Base-by-base conservation (phyloP, 2,797 vertebrate genomes). In the Halcyon badia region DNA sequence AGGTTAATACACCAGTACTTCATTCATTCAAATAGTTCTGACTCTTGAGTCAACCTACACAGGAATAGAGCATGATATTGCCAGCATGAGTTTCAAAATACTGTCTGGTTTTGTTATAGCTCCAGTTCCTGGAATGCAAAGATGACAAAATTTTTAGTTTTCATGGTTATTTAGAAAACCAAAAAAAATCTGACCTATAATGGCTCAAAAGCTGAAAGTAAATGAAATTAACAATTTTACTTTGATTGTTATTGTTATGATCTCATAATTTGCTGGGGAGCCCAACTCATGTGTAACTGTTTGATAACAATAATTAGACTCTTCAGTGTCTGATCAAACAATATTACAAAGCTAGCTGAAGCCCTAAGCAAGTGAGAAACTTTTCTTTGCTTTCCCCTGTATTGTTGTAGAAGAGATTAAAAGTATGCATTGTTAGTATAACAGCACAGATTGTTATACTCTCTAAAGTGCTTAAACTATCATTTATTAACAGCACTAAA, bases 401-500 rank as follows among this genome's bases (percentile, higher is more conserved):
- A 44, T 44, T 64, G 35, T 60, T 91, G 33, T 28, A 83, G 61
- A 92, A 85, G 39, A 73, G 52, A 87, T 83, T 81, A 85, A 70
- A 96, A 87, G n/a, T 71, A 30, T 33, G 26, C 18, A 24, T 77
- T 88, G 91, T 91, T 80, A 87, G 51, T 80, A 31, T 51, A 96
- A 65, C n/a, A 90, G 24, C 28, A 31, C 1, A 3, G 54, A 76
- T 49, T 69, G 49, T 62, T 91, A 86, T 83, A 89, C 37, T 88
- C 79, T 91, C 51, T 6, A 13, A 91, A 92, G 79, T 48, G n/a
- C 80, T 62, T 69, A 66, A 81, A 91, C 35, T 58, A 76, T 83
- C 69, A 79, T 94, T 96, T 96, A 86, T 94, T 95, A 88, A 69
- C 56, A 66, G 11, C 21, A 37, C 12, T 76, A 48, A 95, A 91